Conservation (phyloP, 2,113 vertebrate genomes). For the Peromyscus californicus region DNA sequence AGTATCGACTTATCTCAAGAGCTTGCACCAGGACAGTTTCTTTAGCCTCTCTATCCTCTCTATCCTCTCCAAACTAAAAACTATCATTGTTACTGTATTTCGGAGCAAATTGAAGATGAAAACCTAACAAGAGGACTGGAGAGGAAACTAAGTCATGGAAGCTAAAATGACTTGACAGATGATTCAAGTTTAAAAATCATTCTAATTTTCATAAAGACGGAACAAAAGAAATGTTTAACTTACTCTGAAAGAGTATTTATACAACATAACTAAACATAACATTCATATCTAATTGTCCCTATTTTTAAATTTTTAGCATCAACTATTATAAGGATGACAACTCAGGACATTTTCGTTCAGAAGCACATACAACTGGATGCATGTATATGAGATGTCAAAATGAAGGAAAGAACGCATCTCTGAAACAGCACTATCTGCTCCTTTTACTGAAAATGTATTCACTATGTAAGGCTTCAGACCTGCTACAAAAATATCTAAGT, state of each 20-base stretch:
- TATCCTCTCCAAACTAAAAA: constrained; percentile 46
- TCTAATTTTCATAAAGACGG: constrained; percentile 2
- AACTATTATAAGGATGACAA: neutral
- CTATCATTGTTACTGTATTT: constrained; percentile 7
- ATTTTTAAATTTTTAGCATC: neutral
- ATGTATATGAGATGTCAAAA: constrained; percentile 17
- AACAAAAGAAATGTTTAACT: neutral
- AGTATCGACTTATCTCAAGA: constrained; percentile 4
- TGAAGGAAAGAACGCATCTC: constrained; percentile 3
- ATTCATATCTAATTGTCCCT: constrained; percentile 22
- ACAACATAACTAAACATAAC: constrained; percentile 43
- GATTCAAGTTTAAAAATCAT: constrained; percentile 26
- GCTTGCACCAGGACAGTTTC: neutral
- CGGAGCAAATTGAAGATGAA: constrained; percentile 40
- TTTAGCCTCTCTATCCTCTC: neutral
- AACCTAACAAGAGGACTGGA: constrained; percentile 1
- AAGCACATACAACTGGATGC: neutral
- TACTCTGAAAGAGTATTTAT: constrained; percentile 52
- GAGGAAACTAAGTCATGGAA: constrained; percentile 10
- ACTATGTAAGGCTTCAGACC: neutral
- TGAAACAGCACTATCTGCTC: neutral
- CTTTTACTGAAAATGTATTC: constrained; percentile 14
- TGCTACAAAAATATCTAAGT: neutral
- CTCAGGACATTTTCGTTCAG: neutral
- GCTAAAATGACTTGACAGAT: constrained; percentile 47